Evolutionary conservation across 2,113 vertebrate genomes (phyloP).

Genomic region (Oreochromis niloticus): DNA sequence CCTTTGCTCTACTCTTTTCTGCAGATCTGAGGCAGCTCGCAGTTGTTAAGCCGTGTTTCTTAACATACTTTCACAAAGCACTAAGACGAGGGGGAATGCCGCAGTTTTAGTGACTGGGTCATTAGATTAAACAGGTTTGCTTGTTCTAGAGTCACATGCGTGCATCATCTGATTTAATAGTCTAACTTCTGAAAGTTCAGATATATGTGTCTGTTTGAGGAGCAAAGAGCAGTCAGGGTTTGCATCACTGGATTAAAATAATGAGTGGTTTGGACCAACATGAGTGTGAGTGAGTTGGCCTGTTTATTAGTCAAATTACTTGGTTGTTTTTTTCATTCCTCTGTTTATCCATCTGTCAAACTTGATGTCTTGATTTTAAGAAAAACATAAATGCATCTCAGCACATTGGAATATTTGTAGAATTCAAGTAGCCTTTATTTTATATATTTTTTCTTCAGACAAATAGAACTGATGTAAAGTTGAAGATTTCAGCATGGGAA

Average conservation of each 20-base stretch:
- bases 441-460: neutral
- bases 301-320: neutral
- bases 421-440: neutral
- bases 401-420: neutral
- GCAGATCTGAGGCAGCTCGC: neutral
- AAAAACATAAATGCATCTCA: neutral
- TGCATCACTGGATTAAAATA: neutral
- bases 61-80: neutral
- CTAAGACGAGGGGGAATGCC: neutral
- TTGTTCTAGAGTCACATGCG: neutral
- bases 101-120: neutral
- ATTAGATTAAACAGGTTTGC: neutral
- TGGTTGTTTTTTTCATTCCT: neutral
- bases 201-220: neutral
- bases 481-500: neutral
- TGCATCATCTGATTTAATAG: neutral
- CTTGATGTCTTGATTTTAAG: neutral
- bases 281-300: neutral
- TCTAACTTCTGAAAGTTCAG: neutral
- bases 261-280: neutral
- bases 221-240: neutral
- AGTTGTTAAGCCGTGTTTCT: neutral
- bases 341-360: accelerated
- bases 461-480: neutral
- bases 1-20: neutral